Evolutionary conservation across 2,113 vertebrate species (phyloP), one percentile per base, ranked within the genome.

Genomic region (Periophthalmus modestus): DNA sequence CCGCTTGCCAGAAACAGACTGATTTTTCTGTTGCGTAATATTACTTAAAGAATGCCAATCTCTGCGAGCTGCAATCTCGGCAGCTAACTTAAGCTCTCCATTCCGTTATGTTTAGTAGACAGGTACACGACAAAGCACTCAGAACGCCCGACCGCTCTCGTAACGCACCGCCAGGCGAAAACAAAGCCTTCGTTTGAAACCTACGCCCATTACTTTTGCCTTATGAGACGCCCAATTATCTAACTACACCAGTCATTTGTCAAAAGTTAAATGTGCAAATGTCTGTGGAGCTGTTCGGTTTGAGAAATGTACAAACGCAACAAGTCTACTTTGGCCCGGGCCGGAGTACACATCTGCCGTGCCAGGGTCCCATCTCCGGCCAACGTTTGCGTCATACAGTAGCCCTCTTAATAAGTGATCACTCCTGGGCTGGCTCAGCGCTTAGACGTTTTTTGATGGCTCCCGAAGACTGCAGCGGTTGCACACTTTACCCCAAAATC

Each of bases 391-490:
- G 86, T 89, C 89, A 87, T 86, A 85, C 80, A 88, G 86, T 85
- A 84, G 80, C 83, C 70, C 78, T 83, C 82, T 87, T 87, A 90
- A 88, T 88, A 90, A 91, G 86, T 90, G 81, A 89, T 91, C 86
- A 87, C 88, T 74, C 77, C 73, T 34, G 78, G 77, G 87, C 87
- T 89, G 73, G 59, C 85, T 91, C 87, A 89, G 90, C 89, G 82
- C 5, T 86, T 83, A 78, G 68, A 72, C 79, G 36, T 80, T 88
- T 81, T 88, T 80, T 86, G 87, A 89, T 85, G 81, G 71, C 66
- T 34, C 72, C 67, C 39, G 46, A 82, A 84, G 81, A 82, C 78
- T 89, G 91, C 85, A 88, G 82, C 73, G 67, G 78, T 75, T 80
- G 86, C 87, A 83, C 73, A 83, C 85, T 86, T 82, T 77, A 68